Evolutionary conservation across 2,888 invertebrate genomes (phyloP).

Genomic region (Leucophora obtusa): DNA sequence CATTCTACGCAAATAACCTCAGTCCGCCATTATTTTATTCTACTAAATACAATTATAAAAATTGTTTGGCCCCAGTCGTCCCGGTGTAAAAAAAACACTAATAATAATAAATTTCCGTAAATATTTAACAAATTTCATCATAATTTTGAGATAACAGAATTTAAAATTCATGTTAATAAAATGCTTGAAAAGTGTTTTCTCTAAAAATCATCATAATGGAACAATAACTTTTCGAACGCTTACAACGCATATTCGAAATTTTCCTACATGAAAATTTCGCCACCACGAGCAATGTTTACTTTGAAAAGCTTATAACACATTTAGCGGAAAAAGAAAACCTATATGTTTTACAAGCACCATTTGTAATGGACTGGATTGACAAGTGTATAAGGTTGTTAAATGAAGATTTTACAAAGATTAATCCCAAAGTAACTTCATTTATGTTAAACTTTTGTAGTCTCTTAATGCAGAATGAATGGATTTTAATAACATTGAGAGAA

Average conservation of each 20-base stretch:
- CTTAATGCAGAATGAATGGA: slow-evolving; percentile 81
- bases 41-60: no score
- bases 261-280: slow-evolving; percentile 73
- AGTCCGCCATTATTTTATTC: no score
- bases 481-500: slow-evolving; percentile 81
- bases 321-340: slow-evolving; percentile 80
- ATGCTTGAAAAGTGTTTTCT: not conserved
- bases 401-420: slow-evolving; percentile 74
- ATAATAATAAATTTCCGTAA: not conserved
- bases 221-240: slow-evolving; percentile 68
- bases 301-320: slow-evolving; percentile 83
- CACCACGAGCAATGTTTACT: slow-evolving; percentile 81
- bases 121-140: not conserved
- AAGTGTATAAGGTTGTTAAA: slow-evolving; percentile 77
- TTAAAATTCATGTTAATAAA: slow-evolving; percentile 39
- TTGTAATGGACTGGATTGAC: slow-evolving; percentile 79
- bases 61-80: not conserved
- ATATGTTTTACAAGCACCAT: slow-evolving; percentile 74
- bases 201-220: slow-evolving; percentile 52
- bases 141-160: not conserved
- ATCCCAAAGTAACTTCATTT: slow-evolving; percentile 81
- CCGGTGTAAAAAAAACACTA: no score
- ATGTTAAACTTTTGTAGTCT: slow-evolving; percentile 83
- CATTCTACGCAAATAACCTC: no score
- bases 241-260: slow-evolving; percentile 71